A percentile compares a stretch with the other conserved stretches of the same genome.
Conservation (phyloP, 2,797 vertebrate genomes). For the Lacerta agilis region DNA sequence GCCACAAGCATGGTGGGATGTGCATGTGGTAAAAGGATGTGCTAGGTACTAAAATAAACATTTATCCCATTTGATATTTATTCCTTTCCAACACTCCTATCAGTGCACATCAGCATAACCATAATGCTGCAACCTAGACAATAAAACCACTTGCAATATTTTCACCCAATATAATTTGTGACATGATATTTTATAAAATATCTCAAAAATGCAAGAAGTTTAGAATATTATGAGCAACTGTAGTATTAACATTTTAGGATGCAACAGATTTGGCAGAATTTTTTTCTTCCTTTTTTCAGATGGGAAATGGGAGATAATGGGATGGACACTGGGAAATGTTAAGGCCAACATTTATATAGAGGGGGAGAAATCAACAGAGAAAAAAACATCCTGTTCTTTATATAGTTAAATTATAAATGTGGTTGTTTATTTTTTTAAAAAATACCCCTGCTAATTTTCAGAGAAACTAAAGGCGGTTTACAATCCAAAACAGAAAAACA, state of each 20-base stretch:
- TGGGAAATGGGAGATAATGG: neutral
- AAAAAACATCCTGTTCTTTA: neutral
- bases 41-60: neutral
- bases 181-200: neutral
- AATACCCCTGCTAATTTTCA: neutral
- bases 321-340: neutral
- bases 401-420: neutral
- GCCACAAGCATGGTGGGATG: neutral
- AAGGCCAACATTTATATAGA: neutral
- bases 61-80: constrained; percentile 20
- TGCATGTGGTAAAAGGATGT: neutral
- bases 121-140: neutral
- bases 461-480: neutral
- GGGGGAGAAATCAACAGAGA: neutral
- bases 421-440: neutral
- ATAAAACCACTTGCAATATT: neutral
- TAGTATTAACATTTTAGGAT: constrained; percentile 15
- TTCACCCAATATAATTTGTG: constrained; percentile 7
- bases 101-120: neutral
- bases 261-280: neutral
- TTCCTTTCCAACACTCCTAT: neutral
- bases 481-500: neutral
- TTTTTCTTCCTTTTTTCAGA: neutral
- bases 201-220: neutral
- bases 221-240: neutral